These are phyloP conservation scores for Platerodrilus igneus DNA, from an alignment of 2,888 invertebrate species.

Conservation along the genomic window DNA sequence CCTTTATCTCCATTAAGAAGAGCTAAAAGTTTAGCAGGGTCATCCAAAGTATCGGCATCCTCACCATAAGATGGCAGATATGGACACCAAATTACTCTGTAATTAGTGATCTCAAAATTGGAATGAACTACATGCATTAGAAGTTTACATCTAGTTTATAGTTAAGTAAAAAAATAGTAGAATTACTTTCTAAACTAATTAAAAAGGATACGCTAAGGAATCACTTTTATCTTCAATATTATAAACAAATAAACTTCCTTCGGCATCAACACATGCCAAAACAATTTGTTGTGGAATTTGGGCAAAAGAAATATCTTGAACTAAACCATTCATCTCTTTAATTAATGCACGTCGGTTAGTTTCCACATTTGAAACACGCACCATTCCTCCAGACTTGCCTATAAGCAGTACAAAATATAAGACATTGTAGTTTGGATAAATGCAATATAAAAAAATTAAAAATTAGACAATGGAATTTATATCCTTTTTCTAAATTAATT, in stretches of 20 bases:
- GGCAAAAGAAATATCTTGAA: constrained; percentile 90
- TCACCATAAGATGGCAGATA: constrained; percentile 71
- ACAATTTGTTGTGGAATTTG: constrained; percentile 72
- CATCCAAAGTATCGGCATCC: constrained; percentile 56
- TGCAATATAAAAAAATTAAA: not conserved
- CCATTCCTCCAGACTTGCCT: constrained; percentile 61
- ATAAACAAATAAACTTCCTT: constrained; percentile 78
- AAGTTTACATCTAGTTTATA: constrained; percentile 50
- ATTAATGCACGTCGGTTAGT: constrained; percentile 72
- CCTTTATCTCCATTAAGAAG: constrained; percentile 72
- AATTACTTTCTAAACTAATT: constrained; percentile 1
- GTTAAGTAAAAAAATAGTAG: constrained; percentile 15
- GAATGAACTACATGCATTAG: constrained; percentile 58
- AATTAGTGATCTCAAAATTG: constrained; percentile 34
- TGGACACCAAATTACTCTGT: constrained; percentile 84
- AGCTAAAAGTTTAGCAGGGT: constrained; percentile 73
- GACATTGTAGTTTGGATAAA: no score
- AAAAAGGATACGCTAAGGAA: constrained; percentile 53
- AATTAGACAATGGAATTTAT: no score
- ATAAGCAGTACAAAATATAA: constrained; percentile 18
- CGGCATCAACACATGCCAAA: constrained; percentile 82
- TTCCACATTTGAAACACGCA: constrained; percentile 77
- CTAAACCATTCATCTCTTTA: constrained; percentile 81
- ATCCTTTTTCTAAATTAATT: no score
- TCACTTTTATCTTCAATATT: constrained; percentile 63